Percentiles rank a stretch among this genome's conserved stretches.
These are phyloP conservation scores for Oncorhynchus clarkii DNA, from an alignment of 2,113 vertebrate genomes.

Conservation along the genomic window DNA sequence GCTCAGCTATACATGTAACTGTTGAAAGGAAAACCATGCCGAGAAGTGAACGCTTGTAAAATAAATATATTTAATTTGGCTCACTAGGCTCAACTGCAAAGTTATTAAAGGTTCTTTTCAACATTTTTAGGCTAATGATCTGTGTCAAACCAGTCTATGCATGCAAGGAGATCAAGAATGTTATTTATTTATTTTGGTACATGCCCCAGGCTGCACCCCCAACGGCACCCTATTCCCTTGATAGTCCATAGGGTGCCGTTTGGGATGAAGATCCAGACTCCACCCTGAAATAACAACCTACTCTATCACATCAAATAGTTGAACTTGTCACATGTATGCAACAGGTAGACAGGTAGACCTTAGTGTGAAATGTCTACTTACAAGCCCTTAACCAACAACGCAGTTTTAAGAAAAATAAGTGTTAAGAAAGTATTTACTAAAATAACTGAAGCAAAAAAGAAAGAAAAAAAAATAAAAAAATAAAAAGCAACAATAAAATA, in stretches of 20 bases:
- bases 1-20: neutral
- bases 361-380: no score
- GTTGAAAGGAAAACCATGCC: slow-evolving; percentile 33
- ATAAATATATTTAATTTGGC: slow-evolving; percentile 63
- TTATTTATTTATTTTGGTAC: neutral
- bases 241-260: no score
- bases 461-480: no score
- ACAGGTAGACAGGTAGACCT: no score
- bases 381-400: no score
- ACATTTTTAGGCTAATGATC: slow-evolving; percentile 64
- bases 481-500: no score
- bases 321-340: no score
- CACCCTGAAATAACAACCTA: slow-evolving; percentile 5
- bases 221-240: no score
- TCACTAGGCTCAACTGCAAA: slow-evolving; percentile 38
- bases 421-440: no score
- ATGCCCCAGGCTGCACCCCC: neutral
- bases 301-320: no score
- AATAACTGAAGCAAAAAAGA: no score
- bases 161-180: slow-evolving; percentile 28
- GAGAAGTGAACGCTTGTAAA: slow-evolving; percentile 55
- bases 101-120: slow-evolving; percentile 46
- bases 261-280: neutral
- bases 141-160: slow-evolving; percentile 50
- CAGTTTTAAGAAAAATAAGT: no score